Base-by-base conservation (phyloP, 2,797 vertebrate genomes). In the Sebastes itinus region DNA sequence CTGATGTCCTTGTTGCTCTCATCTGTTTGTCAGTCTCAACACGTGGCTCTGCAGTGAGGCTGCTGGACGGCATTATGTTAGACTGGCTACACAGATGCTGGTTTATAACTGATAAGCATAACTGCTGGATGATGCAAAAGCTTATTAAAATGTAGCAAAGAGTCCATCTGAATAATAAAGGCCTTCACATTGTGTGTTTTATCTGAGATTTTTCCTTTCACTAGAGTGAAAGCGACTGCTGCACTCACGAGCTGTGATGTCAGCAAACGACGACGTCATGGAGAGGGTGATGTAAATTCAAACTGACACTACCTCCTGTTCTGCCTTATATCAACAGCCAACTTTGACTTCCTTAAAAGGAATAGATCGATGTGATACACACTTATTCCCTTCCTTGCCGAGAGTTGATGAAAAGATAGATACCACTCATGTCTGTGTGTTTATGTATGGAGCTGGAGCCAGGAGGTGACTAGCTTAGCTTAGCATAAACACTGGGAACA, bases 31-130 rank as follows among this genome's bases (percentile, higher is more conserved):
- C 62, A 88, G 86, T 85, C 86, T 52, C 54, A 1, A 83, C 88
- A 87, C 75, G 82, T 25, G 63, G 52, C 84, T 79, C 88, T 88
- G 88, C 86, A 52, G 88, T 1, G 56, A 83, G 4, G 35, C 75
- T 74, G 73, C 81, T 10, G 78, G 1, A 1, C 12, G 52, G 30
- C 16, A 28, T 23, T 1, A 5, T 0, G 42, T 38, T 8, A 7
- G 20, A 55, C 7, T 22, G 56, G 0, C 0, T 8, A n/a, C 33
- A 22, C 42, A 13, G 30, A 61, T 30, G 54, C n/a, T 0, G 46
- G 3, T 27, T 59, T 1, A 20, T n/a, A 49, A 8, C 49, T 13
- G 27, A 3, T 1, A 1, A 16, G 0, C 18, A 5, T 0, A n/a
- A 49, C 60, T 7, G 52, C 42, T 27, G 18, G 7, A 58, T 32